Evolutionary conservation across 2,113 vertebrate species (phyloP).

Genomic region (Anser cygnoides): DNA sequence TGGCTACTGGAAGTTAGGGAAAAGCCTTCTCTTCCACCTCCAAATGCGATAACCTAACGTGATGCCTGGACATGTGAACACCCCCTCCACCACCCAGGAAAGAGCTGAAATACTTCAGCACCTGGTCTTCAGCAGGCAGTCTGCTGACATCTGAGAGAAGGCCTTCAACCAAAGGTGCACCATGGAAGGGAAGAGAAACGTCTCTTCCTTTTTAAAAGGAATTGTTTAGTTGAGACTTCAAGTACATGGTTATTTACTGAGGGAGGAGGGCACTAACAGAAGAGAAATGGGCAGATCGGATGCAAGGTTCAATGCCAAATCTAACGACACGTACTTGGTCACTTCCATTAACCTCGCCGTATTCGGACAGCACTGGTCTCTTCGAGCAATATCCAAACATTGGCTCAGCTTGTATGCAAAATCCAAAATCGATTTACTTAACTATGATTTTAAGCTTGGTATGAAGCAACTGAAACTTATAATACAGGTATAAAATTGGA

Average conservation of each 20-base stretch:
- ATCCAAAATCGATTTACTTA: not conserved
- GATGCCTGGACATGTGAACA: fast-evolving
- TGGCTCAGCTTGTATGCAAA: not conserved
- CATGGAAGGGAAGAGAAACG: not conserved
- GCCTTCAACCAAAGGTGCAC: not conserved
- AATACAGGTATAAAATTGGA: not conserved
- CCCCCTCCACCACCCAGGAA: not conserved
- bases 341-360: not conserved
- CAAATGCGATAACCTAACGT: fast-evolving
- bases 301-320: not conserved
- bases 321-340: not conserved
- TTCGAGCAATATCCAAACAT: not conserved
- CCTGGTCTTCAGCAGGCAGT: not conserved
- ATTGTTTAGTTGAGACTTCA: not conserved
- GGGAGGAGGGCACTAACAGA: not conserved
- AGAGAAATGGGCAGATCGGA: not conserved
- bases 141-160: not conserved
- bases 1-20: not conserved
- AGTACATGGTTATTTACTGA: not conserved
- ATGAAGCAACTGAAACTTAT: not conserved
- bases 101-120: not conserved
- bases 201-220: not conserved
- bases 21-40: not conserved
- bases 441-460: not conserved
- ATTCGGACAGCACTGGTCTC: not conserved